phyloP scores from a whole-genome alignment of 2,113 vertebrate species.

The Callocephalon fimbriatum region DNA sequence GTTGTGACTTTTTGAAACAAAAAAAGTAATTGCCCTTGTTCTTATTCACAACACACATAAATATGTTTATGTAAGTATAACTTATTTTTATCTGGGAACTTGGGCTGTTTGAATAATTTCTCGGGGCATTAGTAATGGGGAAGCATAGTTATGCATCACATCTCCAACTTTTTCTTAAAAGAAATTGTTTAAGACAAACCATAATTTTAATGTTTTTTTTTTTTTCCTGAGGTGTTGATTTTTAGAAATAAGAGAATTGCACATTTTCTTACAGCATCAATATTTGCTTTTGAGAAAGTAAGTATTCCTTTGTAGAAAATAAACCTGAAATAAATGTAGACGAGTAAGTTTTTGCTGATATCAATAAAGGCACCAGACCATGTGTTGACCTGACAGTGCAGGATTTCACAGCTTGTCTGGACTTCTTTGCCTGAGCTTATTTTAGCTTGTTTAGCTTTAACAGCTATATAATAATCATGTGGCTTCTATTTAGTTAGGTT shows the following conservation, averaged over 20 bases:
- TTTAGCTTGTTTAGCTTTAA: not conserved
- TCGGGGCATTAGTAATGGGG: not conserved
- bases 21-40: not conserved
- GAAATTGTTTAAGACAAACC: not conserved
- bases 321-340: not conserved
- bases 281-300: not conserved
- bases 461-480: not conserved
- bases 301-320: not conserved
- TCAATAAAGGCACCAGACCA: not conserved
- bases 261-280: not conserved
- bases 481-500: not conserved
- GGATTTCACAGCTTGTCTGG: not conserved
- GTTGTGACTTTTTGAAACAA: not conserved
- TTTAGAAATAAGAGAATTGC: not conserved
- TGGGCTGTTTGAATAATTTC: not conserved
- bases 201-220: not conserved
- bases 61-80: not conserved
- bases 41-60: not conserved
- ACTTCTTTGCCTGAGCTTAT: not conserved
- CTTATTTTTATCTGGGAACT: accelerated
- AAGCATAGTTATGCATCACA: not conserved
- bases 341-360: not conserved
- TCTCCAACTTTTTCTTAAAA: not conserved
- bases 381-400: not conserved
- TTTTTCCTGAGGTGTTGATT: not conserved